Base-by-base conservation (phyloP, 1,140 invertebrate species). In the Rhizoglyphus robini region DNA sequence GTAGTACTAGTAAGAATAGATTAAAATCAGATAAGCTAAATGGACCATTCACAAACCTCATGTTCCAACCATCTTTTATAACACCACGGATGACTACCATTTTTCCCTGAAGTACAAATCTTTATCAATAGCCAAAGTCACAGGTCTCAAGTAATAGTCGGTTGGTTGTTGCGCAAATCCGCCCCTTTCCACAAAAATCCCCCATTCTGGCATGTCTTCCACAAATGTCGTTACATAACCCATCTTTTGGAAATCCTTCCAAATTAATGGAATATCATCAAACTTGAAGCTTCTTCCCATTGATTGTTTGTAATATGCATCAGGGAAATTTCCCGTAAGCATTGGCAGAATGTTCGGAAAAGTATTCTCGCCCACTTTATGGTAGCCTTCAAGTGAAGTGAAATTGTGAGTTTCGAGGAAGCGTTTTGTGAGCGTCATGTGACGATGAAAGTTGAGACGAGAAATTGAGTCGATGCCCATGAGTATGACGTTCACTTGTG, bases 351-450 rank as follows among this genome's bases (percentile, higher is more conserved):
- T 65, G 70, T 79, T 79, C 0, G 77, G 77, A 62, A 75, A 76
- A 2, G 78, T 78, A 65, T 79, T 79, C 38, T 78, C 75, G 4
- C 72, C 78, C 2, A 78, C 72, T 72, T 79, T 79, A 34, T 73
- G 74, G 63, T 74, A 75, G 1, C 79, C 79, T 13, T 32, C 8
- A 13, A 60, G 5, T 46, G 58, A 13, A 32, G 11, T 18, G 27
- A 60, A 60, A 8, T 46, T 5, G 5, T 60, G 5, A 48, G 11
- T 18, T 27, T 27, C 31, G 13, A 60, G 25, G 8, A 47, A 60
- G 5, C 8, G 30, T 46, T 32, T 46, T 11, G 58, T 60, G 11
- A 36, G 8, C 23, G 58, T 13, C 15, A 60, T 18, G 5, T 60
- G 58, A 18, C 58, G 15, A 5, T 34, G 8, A 46, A 60, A 60